Evolutionary conservation across 2,797 vertebrate genomes (phyloP).

Genomic region (Chloroceryle amazona): DNA sequence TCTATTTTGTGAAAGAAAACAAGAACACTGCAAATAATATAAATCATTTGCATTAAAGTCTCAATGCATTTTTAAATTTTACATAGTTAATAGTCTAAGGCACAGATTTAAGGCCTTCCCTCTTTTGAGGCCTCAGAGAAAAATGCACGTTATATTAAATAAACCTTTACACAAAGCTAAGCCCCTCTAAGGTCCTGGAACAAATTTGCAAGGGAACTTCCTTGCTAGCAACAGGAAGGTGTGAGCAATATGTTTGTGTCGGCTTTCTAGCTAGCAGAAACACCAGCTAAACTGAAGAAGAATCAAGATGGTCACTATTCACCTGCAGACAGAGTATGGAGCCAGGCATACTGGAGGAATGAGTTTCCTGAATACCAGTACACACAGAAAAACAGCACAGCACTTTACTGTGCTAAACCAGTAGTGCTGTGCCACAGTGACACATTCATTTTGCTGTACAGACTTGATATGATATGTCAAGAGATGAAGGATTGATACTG

Average conservation of each 20-base stretch:
- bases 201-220: background rate
- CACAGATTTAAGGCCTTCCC: background rate
- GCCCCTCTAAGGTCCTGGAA: background rate
- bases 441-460: background rate
- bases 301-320: slow-evolving; percentile 22
- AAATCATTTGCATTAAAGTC: background rate
- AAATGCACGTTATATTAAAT: background rate
- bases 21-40: background rate
- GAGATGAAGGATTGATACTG: background rate
- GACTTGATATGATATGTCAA: background rate
- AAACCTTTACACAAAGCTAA: background rate
- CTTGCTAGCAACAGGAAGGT: background rate
- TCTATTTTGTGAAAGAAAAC: background rate
- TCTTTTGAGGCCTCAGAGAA: background rate
- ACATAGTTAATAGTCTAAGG: background rate
- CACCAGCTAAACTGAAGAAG: background rate
- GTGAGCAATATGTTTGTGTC: background rate
- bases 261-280: background rate
- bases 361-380: background rate
- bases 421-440: background rate
- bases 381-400: background rate
- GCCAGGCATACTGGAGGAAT: background rate
- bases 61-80: background rate
- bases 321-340: background rate
- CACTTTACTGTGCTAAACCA: background rate